phyloP scores from a whole-genome alignment of 2,113 vertebrate genomes.

The Riparia riparia region DNA sequence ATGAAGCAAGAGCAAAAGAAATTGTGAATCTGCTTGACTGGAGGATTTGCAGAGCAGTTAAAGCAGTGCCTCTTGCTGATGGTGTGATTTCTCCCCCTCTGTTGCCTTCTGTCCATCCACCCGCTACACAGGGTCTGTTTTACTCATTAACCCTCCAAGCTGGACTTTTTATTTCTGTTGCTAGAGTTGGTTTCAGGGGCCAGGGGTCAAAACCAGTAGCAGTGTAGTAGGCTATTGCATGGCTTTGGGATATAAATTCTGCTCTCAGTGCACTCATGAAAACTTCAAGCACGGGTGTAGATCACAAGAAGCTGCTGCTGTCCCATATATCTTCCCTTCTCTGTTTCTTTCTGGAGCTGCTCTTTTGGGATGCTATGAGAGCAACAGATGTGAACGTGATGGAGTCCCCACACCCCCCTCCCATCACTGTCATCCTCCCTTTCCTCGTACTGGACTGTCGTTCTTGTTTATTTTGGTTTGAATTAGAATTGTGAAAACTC shows the following conservation, averaged over 20 bases:
- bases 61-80: background rate
- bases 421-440: background rate
- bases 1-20: constrained; percentile 16
- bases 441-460: background rate
- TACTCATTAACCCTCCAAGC: background rate
- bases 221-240: background rate
- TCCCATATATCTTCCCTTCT: background rate
- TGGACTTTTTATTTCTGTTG: background rate
- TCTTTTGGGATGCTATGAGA: background rate
- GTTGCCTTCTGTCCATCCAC: background rate
- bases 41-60: background rate
- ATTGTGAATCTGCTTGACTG: background rate
- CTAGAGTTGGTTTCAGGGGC: background rate
- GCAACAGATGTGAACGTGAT: background rate
- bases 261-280: constrained; percentile 26
- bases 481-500: background rate
- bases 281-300: constrained; percentile 1
- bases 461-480: constrained; percentile 41
- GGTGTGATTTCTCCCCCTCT: background rate
- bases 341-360: background rate
- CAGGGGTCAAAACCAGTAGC: constrained; percentile 34
- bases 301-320: constrained; percentile 16
- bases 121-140: background rate
- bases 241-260: constrained; percentile 48
- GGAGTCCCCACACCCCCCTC: background rate